phyloP scores from a whole-genome alignment of 2,113 vertebrate genomes.

The Nycticebus coucang region DNA sequence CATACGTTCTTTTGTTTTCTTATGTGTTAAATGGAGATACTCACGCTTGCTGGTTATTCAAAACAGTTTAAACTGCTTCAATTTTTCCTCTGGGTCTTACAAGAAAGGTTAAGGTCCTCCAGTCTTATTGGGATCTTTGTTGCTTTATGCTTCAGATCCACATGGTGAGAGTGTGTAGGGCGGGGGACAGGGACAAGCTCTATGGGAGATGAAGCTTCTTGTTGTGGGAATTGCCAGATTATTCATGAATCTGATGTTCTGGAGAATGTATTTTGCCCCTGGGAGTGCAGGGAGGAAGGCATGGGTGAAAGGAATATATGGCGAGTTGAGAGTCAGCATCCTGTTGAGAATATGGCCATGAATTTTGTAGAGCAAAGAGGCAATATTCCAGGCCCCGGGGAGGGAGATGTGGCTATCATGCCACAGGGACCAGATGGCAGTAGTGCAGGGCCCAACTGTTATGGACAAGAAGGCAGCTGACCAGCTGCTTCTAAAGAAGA shows the following conservation, averaged over 20 bases:
- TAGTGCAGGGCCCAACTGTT: neutral
- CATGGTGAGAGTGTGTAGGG: neutral
- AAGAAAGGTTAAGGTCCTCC: neutral
- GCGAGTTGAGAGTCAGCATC: neutral
- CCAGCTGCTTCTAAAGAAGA: neutral
- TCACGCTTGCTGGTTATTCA: neutral
- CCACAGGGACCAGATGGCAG: neutral
- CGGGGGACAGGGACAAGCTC: no score
- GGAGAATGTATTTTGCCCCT: neutral
- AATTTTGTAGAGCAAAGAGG: neutral
- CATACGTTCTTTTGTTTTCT: slow-evolving; percentile 54
- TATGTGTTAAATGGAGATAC: slow-evolving; percentile 36
- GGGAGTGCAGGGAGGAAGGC: neutral
- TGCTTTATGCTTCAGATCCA: neutral
- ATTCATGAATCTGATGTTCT: neutral
- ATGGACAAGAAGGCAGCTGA: neutral
- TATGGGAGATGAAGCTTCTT: neutral
- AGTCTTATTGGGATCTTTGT: neutral
- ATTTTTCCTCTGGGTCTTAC: neutral
- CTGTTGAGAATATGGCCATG: neutral
- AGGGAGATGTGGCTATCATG: neutral
- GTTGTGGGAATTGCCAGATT: neutral
- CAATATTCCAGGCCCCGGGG: neutral
- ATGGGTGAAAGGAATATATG: neutral
- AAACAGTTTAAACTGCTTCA: neutral